phyloP scores from a whole-genome alignment of 2,797 vertebrate species.

The Falco cherrug region DNA sequence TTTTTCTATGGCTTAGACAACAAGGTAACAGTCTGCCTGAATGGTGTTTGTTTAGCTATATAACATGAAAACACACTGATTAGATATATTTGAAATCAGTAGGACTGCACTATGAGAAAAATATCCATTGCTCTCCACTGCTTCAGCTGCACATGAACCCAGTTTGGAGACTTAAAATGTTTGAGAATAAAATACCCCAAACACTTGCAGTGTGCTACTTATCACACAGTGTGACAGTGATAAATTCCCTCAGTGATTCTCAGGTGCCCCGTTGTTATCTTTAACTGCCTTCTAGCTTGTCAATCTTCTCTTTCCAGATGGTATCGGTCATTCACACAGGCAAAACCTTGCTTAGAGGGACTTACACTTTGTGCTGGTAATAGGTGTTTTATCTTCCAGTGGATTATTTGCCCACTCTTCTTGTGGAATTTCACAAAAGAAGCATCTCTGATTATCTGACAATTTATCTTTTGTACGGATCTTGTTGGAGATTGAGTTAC shows the following conservation, averaged over 20 bases:
- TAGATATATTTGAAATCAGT: neutral
- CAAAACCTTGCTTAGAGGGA: constrained; percentile 71
- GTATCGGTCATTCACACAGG: constrained; percentile 67
- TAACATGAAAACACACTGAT: neutral
- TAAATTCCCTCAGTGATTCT: constrained; percentile 71
- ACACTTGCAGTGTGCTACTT: constrained; percentile 26
- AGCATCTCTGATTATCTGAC: constrained; percentile 70
- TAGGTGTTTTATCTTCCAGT: constrained; percentile 68
- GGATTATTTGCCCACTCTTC: constrained; percentile 68
- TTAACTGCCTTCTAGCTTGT: constrained; percentile 69
- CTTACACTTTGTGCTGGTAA: constrained; percentile 69
- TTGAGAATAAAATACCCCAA: neutral
- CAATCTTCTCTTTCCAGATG: constrained; percentile 71
- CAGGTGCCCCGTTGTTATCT: constrained; percentile 73
- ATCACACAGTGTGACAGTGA: constrained; percentile 65
- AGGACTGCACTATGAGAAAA: neutral
- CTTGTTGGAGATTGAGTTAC: constrained; percentile 69
- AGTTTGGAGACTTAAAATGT: neutral
- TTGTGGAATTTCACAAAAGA: constrained; percentile 54
- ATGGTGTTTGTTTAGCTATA: neutral
- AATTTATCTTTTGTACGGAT: constrained; percentile 66
- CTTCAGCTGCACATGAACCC: neutral
- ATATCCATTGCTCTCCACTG: neutral
- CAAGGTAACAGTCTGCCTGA: neutral
- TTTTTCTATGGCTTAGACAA: neutral